A percentile compares a stretch with the other conserved stretches of the same genome.
Conservation (phyloP, 2,888 invertebrate species). For the Aphodius sticticus region DNA sequence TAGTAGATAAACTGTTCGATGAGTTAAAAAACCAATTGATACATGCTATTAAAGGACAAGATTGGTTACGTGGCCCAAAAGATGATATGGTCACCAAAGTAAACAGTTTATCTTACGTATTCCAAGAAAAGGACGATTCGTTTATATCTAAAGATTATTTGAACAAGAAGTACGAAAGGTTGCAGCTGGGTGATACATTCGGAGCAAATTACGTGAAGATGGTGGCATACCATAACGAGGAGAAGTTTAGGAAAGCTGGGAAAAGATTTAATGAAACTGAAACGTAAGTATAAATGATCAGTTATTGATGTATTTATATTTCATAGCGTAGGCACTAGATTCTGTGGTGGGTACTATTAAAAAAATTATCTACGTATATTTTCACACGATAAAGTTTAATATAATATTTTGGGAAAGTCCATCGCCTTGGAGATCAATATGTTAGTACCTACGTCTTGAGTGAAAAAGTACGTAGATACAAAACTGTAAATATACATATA, state of each 20-base stretch:
- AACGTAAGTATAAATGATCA: constrained; percentile 9
- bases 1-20: constrained; percentile 39
- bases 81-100: constrained; percentile 36
- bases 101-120: constrained; percentile 14
- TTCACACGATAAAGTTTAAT: no score
- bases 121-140: background rate
- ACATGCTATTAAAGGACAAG: constrained; percentile 28
- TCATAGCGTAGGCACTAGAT: no score
- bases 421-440: no score
- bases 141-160: constrained; percentile 32
- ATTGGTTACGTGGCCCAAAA: constrained; percentile 41
- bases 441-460: no score
- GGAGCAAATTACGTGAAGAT: background rate
- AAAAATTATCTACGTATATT: no score
- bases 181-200: background rate
- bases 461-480: no score
- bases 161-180: constrained; percentile 28
- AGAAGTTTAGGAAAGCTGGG: constrained; percentile 9
- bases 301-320: background rate
- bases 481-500: no score
- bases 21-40: constrained; percentile 39
- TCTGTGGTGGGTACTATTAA: no score
- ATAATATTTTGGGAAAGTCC: no score
- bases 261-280: constrained; percentile 19
- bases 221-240: constrained; percentile 7